Percentiles rank a stretch among this genome's conserved stretches.
These are phyloP conservation scores for Meganola albula DNA, from an alignment of 2,888 invertebrate genomes.

Conservation along the genomic window DNA sequence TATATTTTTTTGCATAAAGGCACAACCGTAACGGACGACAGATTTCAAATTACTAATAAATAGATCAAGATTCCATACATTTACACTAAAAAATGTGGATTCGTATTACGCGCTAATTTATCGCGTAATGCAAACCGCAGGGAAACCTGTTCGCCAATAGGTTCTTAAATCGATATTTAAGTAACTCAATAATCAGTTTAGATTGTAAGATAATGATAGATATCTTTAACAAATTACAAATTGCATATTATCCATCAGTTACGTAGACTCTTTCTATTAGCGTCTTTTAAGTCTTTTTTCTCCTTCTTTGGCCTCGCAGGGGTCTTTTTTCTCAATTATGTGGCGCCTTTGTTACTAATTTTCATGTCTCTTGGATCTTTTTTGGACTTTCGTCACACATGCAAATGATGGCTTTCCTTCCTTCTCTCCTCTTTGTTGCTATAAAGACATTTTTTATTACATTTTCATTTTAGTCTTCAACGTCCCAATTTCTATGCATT, in stretches of 20 bases:
- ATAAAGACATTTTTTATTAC: too few species aligned
- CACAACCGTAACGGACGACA: slow-evolving; percentile 10
- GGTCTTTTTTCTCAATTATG: too few species aligned
- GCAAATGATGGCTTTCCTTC: too few species aligned
- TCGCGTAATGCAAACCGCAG: slow-evolving; percentile 34
- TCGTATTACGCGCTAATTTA: slow-evolving; percentile 22
- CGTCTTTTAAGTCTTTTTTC: too few species aligned
- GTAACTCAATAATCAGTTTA: slow-evolving; percentile 25
- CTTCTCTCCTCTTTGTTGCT: too few species aligned
- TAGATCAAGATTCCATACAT: slow-evolving; percentile 28
- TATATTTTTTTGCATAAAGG: neutral
- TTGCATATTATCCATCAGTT: slow-evolving; percentile 15
- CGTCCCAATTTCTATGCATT: too few species aligned
- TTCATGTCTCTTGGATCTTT: too few species aligned
- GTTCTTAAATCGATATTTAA: slow-evolving; percentile 30
- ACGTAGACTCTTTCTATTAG: too few species aligned
- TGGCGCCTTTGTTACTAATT: too few species aligned
- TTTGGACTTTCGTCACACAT: too few species aligned
- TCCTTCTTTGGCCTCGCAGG: too few species aligned
- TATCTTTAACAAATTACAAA: slow-evolving; percentile 16
- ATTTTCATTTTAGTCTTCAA: too few species aligned
- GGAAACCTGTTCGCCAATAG: slow-evolving; percentile 31
- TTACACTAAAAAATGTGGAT: slow-evolving; percentile 20
- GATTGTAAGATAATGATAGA: slow-evolving; percentile 26
- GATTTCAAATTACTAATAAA: slow-evolving; percentile 25